Base-by-base conservation (phyloP, 1,140 invertebrate species). In the Aphis craccivora region DNA sequence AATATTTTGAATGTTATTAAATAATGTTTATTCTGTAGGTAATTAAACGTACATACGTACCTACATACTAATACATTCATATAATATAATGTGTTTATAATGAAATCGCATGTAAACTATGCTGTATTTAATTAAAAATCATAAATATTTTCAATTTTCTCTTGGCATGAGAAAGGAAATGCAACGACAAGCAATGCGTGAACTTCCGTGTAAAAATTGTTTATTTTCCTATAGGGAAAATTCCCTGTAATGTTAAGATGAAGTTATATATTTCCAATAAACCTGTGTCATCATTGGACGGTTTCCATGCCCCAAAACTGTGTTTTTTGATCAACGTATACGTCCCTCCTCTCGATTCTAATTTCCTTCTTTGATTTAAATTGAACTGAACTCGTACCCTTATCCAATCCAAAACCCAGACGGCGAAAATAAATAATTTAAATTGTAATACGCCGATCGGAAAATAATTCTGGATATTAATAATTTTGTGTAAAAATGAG, bases 331-430 rank as follows among this genome's bases (percentile, higher is more conserved):
- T 90, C 37, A 43, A 35, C 89, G 25, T 30, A 53, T 37, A 43
- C 43, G 76, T 48, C 40, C 91, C 91, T 83, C 76, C 60, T 37
- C 67, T 45, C 35, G 91, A 81, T 35, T 84, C 43, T 92, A 92
- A 92, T 92, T 92, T 92, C 76, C 91, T 92, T 81, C 40, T 83
- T 92, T 92, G 91, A 81, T 92, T 76, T 48, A 40, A 83, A 92
- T 92, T 83, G 48, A 89, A 89, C 40, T n/a, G 35, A 55, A 89
- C 35, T 40, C 51, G n/a, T 48, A 51, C 87, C 35, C 88, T 53
- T 83, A 81, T 51, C 67, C 76, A 81, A 81, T 81, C 91, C 91
- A n/a, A 92, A 83, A 81, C 76, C 76, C 67, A 76, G 91, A 92
- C 60, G 43, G 91, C 76, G 45, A 92, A 92, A 92, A 83, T 92